Base-by-base conservation (phyloP, 2,113 vertebrate genomes). In the Istiophorus platypterus region DNA sequence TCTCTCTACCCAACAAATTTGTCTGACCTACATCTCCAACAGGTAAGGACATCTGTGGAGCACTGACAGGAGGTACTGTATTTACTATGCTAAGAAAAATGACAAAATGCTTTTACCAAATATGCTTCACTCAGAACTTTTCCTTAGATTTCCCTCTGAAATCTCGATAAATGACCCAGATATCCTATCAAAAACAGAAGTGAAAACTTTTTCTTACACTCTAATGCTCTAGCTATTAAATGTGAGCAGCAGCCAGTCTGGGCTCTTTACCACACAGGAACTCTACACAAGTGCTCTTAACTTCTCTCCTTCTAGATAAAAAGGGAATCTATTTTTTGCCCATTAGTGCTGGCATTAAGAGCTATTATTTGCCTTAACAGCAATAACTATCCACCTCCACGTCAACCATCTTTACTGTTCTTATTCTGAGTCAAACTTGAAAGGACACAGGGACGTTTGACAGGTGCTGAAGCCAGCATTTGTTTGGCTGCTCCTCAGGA, bases 281-380 rank as follows among this genome's bases (percentile, higher is more conserved):
- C 45, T 78, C 72, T 69, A 72, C 77, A 89, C 78, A 88, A 87
- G 88, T 88, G 89, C 91, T 89, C 78, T 92, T 92, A 92, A 91
- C 90, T 8, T 71, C 59, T 91, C 77, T 34, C 61, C 81, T 89
- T 80, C 57, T 45, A 71, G 76, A 83, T 86, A 69, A 89, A 90
- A 88, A 65, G 77, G 17, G 72, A 88, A 86, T 90, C 73, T 85
- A 85, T 91, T 92, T 92, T 92, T 91, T 86, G 82, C 79, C 89
- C 92, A 93, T 92, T 94, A 93, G 91, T 37, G 81, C 61, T 75
- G 89, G 87, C 87, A 93, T 91, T 93, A 91, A 92, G 85, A 90
- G 89, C 86, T 89, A 90, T 91, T 89, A 93, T 93, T 92, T 91
- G 85, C 86, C 75, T 66, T 85, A 77, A 90, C 76, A 13, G 82